Percentiles rank a stretch among this genome's conserved stretches.
These are phyloP conservation scores for Notiomystis cincta DNA, from an alignment of 2,113 vertebrate genomes.

Conservation along the genomic window DNA sequence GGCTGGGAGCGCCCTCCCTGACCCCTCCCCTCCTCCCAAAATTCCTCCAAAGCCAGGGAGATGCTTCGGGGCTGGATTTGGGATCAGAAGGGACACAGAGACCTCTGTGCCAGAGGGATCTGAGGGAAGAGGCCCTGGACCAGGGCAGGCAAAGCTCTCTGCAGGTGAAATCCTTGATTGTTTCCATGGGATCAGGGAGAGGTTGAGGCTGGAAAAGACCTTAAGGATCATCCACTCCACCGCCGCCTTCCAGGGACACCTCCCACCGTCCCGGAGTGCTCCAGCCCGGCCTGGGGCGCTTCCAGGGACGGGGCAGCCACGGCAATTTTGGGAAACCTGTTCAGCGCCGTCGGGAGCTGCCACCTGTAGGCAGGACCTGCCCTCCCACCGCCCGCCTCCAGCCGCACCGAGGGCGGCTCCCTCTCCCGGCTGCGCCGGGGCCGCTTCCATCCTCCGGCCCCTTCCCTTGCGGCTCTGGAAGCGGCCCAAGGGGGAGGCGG, in stretches of 20 bases:
- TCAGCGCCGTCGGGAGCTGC: rapidly evolving
- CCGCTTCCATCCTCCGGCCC: not conserved
- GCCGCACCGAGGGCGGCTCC: rapidly evolving
- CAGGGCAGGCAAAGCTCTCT: not conserved
- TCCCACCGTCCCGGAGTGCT: not conserved
- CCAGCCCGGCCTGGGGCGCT: not conserved
- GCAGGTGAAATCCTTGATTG: rapidly evolving
- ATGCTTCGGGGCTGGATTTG: not conserved
- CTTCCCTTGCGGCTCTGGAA: not conserved
- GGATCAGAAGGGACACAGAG: rapidly evolving
- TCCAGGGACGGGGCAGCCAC: not conserved
- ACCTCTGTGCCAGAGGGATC: not conserved
- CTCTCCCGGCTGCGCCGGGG: not conserved
- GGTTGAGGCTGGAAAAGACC: not conserved
- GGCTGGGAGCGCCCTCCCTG: not conserved
- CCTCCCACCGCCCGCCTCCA: not conserved
- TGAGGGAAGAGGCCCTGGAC: not conserved
- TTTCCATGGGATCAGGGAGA: not conserved
- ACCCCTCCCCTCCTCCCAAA: not conserved
- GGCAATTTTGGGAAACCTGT: not conserved
- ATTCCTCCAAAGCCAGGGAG: not conserved
- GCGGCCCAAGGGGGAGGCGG: not conserved
- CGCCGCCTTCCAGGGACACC: not conserved
- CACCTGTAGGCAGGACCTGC: not conserved
- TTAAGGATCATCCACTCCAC: rapidly evolving